Percentiles rank a stretch among this genome's conserved stretches.
Conservation (phyloP, 2,797 vertebrate genomes). For the Scleropages formosus region DNA sequence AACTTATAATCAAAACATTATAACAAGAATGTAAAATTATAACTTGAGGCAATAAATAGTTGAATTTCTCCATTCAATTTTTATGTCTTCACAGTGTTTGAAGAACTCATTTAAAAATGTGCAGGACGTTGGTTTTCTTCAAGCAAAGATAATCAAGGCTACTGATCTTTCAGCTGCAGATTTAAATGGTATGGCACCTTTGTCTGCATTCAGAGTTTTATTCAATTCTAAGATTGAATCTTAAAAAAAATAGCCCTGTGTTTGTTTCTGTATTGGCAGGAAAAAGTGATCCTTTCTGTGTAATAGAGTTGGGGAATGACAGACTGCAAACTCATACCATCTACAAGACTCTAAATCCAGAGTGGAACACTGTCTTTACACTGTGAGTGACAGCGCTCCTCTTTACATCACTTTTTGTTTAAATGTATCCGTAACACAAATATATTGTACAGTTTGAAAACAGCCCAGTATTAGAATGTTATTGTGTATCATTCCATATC, state of each 20-base stretch:
- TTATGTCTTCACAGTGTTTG: constrained; percentile 65
- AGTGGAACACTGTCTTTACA: constrained; percentile 95
- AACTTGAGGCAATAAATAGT: background rate
- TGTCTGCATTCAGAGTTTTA: background rate
- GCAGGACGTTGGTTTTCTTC: constrained; percentile 85
- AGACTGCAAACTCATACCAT: constrained; percentile 87
- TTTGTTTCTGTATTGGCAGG: constrained; percentile 64
- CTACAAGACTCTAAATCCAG: constrained; percentile 92
- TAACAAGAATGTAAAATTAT: background rate
- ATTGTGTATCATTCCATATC: background rate
- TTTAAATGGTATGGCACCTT: constrained; percentile 79
- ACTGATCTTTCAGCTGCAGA: constrained; percentile 85
- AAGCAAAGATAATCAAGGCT: constrained; percentile 89
- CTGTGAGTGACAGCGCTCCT: constrained; percentile 74
- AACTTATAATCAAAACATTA: background rate
- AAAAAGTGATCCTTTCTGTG: constrained; percentile 95
- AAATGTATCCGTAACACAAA: background rate
- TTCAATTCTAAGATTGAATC: background rate
- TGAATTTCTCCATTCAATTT: background rate
- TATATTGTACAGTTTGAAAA: background rate
- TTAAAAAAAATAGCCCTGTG: background rate
- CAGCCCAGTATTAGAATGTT: too few species aligned
- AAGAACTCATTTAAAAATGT: constrained; percentile 75
- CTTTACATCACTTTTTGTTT: background rate
- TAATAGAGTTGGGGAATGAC: constrained; percentile 88